Conservation (phyloP, 1,140 invertebrate species). For the Aphelenchoides besseyi region DNA sequence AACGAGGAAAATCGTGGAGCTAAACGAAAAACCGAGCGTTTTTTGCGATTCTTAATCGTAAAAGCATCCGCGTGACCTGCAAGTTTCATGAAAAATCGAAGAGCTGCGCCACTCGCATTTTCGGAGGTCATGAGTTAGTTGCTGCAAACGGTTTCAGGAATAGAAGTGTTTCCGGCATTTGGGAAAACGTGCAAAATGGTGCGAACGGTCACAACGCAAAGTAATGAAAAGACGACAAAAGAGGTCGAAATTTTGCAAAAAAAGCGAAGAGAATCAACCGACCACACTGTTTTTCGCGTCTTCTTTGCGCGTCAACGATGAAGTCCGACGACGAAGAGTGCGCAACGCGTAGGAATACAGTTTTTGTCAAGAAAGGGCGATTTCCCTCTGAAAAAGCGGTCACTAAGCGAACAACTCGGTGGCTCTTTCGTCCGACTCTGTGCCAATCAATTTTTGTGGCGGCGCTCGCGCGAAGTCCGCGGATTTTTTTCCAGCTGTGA, state of each 20-base stretch:
- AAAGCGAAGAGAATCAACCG: not conserved
- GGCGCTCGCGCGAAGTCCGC: too few relatives aligned
- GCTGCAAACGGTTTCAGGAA: not conserved
- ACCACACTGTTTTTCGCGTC: not conserved
- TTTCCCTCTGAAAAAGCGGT: not conserved
- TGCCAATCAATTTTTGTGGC: too few relatives aligned
- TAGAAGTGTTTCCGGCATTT: too few relatives aligned
- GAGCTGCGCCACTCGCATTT: not conserved
- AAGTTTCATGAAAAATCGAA: not conserved
- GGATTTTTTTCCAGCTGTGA: too few relatives aligned
- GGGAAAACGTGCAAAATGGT: too few relatives aligned
- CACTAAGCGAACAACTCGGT: not conserved
- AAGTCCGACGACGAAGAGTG: too few relatives aligned
- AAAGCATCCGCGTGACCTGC: not conserved
- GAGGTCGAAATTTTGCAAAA: slow-evolving; percentile 3
- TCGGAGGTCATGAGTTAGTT: not conserved
- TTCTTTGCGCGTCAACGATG: too few relatives aligned
- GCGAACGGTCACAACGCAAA: not conserved
- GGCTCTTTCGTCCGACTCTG: too few relatives aligned
- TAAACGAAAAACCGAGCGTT: not conserved
- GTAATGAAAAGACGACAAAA: not conserved
- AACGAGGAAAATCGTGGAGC: not conserved
- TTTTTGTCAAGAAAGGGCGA: not conserved
- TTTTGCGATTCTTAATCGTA: not conserved
- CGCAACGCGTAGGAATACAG: not conserved